These are phyloP conservation scores for Calypte anna DNA, from an alignment of 2,113 vertebrate genomes.

Conservation along the genomic window DNA sequence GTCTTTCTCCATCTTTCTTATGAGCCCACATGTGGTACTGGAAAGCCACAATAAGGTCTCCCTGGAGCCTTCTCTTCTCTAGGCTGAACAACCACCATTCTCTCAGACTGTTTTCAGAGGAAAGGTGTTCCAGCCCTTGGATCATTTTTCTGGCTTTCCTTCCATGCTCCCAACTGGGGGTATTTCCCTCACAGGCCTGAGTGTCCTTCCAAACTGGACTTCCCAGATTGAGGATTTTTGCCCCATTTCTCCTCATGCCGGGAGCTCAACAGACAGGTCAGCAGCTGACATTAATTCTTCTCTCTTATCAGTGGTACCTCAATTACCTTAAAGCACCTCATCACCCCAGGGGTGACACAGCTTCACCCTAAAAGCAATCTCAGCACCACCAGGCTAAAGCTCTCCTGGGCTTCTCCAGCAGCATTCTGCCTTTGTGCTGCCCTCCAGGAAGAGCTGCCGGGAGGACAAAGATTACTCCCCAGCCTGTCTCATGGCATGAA, in stretches of 20 bases:
- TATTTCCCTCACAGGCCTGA: not conserved
- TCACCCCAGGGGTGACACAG: not conserved
- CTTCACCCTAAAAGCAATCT: not conserved
- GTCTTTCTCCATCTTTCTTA: not conserved
- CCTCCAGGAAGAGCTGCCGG: not conserved
- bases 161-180: no score
- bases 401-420: not conserved
- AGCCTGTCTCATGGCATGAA: not conserved
- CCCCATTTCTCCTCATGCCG: rapidly evolving
- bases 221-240: not conserved
- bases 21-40: not conserved
- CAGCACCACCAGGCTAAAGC: rapidly evolving
- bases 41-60: not conserved
- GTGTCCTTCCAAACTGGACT: not conserved
- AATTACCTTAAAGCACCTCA: not conserved
- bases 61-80: not conserved
- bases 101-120: not conserved
- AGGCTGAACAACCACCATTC: not conserved
- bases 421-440: not conserved
- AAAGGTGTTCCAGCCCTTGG: not conserved
- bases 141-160: not conserved
- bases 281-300: rapidly evolving
- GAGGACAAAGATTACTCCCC: not conserved
- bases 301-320: not conserved
- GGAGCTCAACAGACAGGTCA: not conserved